Conservation (phyloP, 2,797 vertebrate genomes). For the Aulostomus chinensis region DNA sequence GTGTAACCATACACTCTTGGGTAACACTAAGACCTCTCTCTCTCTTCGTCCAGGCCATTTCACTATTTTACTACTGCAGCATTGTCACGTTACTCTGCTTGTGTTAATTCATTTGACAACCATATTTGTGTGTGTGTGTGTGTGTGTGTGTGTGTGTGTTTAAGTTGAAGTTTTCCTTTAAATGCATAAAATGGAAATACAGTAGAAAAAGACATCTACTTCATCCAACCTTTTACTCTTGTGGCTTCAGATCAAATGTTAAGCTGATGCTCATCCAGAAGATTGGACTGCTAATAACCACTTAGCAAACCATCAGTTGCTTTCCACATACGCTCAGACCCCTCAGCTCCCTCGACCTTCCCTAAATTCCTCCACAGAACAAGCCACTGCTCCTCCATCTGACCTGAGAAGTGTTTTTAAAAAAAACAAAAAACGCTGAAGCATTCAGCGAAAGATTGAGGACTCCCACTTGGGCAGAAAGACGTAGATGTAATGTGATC, state of each 20-base stretch:
- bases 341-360: background rate
- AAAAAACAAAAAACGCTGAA: background rate
- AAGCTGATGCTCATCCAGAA: too few species aligned
- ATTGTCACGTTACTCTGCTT: slow-evolving; percentile 1
- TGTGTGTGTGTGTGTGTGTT: too few species aligned
- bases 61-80: slow-evolving; percentile 38
- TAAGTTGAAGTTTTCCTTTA: too few species aligned
- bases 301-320: background rate
- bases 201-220: too few species aligned
- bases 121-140: slow-evolving; percentile 5
- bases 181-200: too few species aligned
- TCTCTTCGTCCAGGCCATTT: too few species aligned
- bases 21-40: slow-evolving; percentile 43
- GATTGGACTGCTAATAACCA: too few species aligned
- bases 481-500: slow-evolving; percentile 16
- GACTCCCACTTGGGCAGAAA: slow-evolving; percentile 1
- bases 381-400: background rate
- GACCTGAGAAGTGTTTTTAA: slow-evolving; percentile 6
- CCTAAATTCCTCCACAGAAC: slow-evolving; percentile 9
- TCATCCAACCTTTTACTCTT: too few species aligned
- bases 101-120: background rate
- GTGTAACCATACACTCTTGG: slow-evolving; percentile 59
- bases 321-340: background rate
- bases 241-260: too few species aligned
- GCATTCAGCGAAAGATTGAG: slow-evolving; percentile 6